A percentile compares a stretch with the other conserved stretches of the same genome.
Evolutionary conservation across 92 coral and sea anemone species (phyloP).

Genomic region (Porites evermanni): DNA sequence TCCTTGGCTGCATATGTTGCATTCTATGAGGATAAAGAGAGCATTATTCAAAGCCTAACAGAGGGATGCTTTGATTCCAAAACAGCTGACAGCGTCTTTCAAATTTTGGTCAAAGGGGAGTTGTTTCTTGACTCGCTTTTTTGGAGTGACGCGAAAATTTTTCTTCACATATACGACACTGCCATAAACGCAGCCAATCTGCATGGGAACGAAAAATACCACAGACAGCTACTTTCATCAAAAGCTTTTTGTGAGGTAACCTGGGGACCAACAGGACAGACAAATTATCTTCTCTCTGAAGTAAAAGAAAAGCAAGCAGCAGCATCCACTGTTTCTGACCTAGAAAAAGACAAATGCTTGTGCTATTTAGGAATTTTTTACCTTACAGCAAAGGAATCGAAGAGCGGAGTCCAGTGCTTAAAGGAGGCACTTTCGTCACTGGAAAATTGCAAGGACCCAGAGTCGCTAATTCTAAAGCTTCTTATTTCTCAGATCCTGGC

Average conservation of each 20-base stretch:
- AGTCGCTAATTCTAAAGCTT: background rate
- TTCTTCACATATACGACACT: background rate
- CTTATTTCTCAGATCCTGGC: slow-evolving; percentile 4
- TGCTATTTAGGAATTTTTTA: slow-evolving; percentile 40
- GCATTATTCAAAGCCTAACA: background rate
- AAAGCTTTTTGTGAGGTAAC: background rate
- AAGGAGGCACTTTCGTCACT: background rate
- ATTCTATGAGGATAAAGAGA: background rate
- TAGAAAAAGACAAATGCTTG: background rate
- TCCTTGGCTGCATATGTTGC: background rate
- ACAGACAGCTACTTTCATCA: background rate
- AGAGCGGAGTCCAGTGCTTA: slow-evolving; percentile 6
- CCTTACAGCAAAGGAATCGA: background rate
- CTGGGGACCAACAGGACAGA: background rate
- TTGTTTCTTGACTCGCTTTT: background rate
- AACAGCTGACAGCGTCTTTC: background rate
- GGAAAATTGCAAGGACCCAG: background rate
- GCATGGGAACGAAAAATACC: background rate
- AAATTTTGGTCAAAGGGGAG: background rate
- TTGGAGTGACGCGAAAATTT: background rate
- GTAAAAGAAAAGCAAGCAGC: background rate
- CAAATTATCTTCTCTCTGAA: background rate
- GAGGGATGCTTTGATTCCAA: background rate
- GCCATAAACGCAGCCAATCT: slow-evolving; percentile 5
- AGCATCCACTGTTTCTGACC: background rate